These are phyloP conservation scores for Ctenoplectra terminalis DNA, from an alignment of 1,140 invertebrate genomes.

Conservation along the genomic window DNA sequence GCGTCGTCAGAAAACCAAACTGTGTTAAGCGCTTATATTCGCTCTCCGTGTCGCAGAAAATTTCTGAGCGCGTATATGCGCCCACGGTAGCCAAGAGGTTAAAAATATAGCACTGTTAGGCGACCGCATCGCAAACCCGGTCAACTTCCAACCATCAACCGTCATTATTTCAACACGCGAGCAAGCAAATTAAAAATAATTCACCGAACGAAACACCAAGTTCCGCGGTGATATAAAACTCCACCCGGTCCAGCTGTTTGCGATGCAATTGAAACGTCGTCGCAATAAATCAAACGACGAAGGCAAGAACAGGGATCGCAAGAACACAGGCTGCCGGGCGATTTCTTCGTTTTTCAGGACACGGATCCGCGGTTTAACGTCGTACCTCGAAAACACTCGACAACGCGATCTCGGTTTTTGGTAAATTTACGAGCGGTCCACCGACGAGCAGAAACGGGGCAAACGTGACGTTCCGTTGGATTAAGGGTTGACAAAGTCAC, in stretches of 20 bases:
- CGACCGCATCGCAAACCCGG: no score
- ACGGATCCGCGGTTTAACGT: slow-evolving; percentile 1
- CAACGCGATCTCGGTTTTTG: not conserved
- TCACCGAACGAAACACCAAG: not conserved
- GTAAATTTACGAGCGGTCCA: slow-evolving; percentile 37
- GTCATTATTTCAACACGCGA: not conserved
- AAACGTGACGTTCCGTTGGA: slow-evolving; percentile 35
- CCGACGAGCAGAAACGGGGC: not conserved
- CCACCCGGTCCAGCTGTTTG: not conserved
- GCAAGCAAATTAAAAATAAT: slow-evolving; percentile 17
- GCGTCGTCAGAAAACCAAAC: no score
- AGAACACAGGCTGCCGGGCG: not conserved
- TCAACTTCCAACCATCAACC: no score
- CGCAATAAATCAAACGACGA: slow-evolving; percentile 11
- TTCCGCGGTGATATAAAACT: slow-evolving; percentile 5
- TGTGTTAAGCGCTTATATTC: no score
- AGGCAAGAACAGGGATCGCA: not conserved
- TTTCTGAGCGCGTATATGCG: no score
- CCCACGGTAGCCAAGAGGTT: no score
- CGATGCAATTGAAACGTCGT: not conserved
- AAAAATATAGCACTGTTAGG: no score
- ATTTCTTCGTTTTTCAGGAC: not conserved
- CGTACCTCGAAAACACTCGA: not conserved
- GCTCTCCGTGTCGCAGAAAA: no score
- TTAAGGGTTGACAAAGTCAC: slow-evolving; percentile 28